Base-by-base conservation (phyloP, 2,797 vertebrate genomes). In the Neosilurus hyrtlii region DNA sequence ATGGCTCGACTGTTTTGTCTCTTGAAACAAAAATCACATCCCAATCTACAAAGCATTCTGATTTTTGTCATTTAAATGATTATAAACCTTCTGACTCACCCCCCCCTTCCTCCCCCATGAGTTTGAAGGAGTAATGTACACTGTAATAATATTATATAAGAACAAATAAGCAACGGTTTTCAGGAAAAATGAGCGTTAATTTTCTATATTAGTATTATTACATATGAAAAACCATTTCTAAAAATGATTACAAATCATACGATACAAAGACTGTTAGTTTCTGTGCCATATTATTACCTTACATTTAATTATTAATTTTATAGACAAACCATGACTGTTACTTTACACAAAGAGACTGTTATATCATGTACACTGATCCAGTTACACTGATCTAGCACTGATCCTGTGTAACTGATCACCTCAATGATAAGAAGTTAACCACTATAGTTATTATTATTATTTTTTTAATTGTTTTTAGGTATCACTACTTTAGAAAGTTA, bases 221-320 rank as follows among this genome's bases (percentile, higher is more conserved):
- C 72, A 80, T 67, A 43, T 35, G 20, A 83, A 89, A 59, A 90
- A 81, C 83, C 87, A 88, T 75, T 90, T 90, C 93, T 92, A 87
- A 89, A 89, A 92, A 94, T 92, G 94, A 93, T 94, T 93, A 92
- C 82, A 85, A 91, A 88, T 93, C 86, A 86, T 86, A 88, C 70
- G 90, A 90, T 83, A 89, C 84, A 85, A 89, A 81, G 93, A 95
- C 94, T 95, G 94, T 95, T 95, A 94, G 76, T 88, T 90, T 86
- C 80, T 86, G 87, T 92, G 91, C 90, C 90, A 92, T 88, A 83
- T 79, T 80, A 78, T 87, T 85, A 79, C 59, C 80, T 82, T 82
- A 83, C 82, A 82, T 80, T 79, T 81, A n/a, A 66, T 79, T 78
- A 66, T 78, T 82, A 5, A 79, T 79, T 87, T 77, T 86, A 76